Evolutionary conservation across 2,113 vertebrate species (phyloP), one percentile per base, ranked within the genome.

Genomic region (Genyomyrus donnyi): DNA sequence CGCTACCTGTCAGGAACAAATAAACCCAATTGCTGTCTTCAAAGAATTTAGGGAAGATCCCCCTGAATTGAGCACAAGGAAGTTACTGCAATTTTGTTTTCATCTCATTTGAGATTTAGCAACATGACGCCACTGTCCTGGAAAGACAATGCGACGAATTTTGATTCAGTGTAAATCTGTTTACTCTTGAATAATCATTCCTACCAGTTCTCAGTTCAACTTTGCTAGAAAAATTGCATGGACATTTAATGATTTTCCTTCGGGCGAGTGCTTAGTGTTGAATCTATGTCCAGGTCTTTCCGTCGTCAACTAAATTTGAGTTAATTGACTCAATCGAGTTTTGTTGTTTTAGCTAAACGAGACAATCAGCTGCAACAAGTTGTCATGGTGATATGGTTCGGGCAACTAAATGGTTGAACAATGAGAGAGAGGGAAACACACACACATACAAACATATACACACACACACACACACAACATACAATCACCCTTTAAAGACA

Each of bases 311-410:
- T 62, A 48, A 89, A 89, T 58, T 84, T 56, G 24, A 46, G 80
- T 50, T 89, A 89, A 89, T 89, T 85, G 80, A 85, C 84, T 85
- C 80, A 89, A 85, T 89, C 39, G 84, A 56, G 52, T 62, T 85
- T 89, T 85, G 80, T 48, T 89, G 89, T 84, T 89, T 89, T 89
- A 89, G 80, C 80, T 85, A 89, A 89, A 89, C 80, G 56, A 89
- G 80, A 42, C 50, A 46, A 85, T 89, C 89, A 85, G 24, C 77
- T 21, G 46, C 89, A 85, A 89, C 83, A 85, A 89, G 89, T 89
- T 89, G 89, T 89, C 89, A 89, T 85, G 89, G 89, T 85, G 89
- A 89, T 83, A 50, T 62, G 35, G 52, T 42, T 46, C 52, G 4
- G 39, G 39, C 80, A 85, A 62, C 80, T 80, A 85, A 80, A 85